Conservation (phyloP, 1,140 invertebrate species). For the Melipona quadrifasciata region DNA sequence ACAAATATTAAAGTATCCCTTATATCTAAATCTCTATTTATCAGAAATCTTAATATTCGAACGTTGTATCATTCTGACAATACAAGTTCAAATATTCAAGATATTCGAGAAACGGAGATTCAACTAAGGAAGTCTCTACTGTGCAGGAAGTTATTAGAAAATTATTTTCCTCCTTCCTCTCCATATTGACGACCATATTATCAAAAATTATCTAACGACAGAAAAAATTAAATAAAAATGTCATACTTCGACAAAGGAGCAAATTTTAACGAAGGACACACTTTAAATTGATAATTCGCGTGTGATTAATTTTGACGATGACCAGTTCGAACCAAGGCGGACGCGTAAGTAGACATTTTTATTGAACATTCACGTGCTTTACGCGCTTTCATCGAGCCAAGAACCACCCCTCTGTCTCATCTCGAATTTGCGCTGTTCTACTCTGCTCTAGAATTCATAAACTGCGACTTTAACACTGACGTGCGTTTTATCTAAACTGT, state of each 20-base stretch:
- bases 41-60: too few relatives aligned
- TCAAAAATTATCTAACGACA: too few relatives aligned
- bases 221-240: too few relatives aligned
- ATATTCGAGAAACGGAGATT: too few relatives aligned
- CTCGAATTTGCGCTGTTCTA: not conserved
- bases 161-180: too few relatives aligned
- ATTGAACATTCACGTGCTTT: not conserved
- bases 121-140: too few relatives aligned
- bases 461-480: not conserved
- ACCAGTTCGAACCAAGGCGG: not conserved
- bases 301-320: not conserved
- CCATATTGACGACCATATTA: too few relatives aligned
- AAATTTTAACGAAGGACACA: not conserved
- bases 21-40: too few relatives aligned
- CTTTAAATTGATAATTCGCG: not conserved
- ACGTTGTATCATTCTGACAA: too few relatives aligned
- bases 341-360: not conserved
- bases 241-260: not conserved
- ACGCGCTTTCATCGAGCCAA: not conserved
- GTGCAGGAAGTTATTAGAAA: too few relatives aligned
- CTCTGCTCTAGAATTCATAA: not conserved
- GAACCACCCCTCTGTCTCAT: not conserved
- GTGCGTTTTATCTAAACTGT: not conserved
- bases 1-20: too few relatives aligned
- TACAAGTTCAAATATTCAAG: too few relatives aligned